These are phyloP conservation scores for Podotricha telesiphe DNA, from an alignment of 2,888 invertebrate genomes.

Conservation along the genomic window DNA sequence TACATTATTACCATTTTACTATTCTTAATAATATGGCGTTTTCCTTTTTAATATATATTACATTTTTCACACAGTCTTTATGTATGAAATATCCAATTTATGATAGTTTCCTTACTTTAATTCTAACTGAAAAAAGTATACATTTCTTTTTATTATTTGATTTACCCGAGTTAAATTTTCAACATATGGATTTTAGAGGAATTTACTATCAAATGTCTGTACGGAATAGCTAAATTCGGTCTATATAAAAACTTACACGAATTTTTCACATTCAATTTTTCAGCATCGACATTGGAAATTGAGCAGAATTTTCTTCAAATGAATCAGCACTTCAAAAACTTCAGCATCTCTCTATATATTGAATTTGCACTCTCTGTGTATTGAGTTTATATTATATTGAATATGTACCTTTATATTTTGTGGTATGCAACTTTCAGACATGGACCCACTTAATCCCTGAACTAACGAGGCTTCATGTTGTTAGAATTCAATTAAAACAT, in stretches of 20 bases:
- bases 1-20: neutral
- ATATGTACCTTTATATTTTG: constrained; percentile 37
- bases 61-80: neutral
- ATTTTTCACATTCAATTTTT: constrained; percentile 8
- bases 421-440: constrained; percentile 37
- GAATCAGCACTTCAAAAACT: constrained; percentile 16
- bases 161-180: neutral
- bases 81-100: neutral
- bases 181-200: neutral
- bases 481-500: constrained; percentile 49
- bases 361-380: constrained; percentile 29
- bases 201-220: constrained; percentile 1
- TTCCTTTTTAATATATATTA: too few species aligned
- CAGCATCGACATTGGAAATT: constrained; percentile 6
- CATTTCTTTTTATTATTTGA: neutral
- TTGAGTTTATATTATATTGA: constrained; percentile 25
- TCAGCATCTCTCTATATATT: constrained; percentile 29
- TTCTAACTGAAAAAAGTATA: neutral
- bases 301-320: constrained; percentile 8
- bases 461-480: constrained; percentile 48
- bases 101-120: neutral
- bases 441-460: constrained; percentile 46
- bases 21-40: too few species aligned
- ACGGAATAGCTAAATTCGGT: neutral
- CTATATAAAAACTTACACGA: constrained; percentile 14